These are phyloP conservation scores for Cottus gobio DNA, from an alignment of 2,113 vertebrate genomes.

Conservation along the genomic window DNA sequence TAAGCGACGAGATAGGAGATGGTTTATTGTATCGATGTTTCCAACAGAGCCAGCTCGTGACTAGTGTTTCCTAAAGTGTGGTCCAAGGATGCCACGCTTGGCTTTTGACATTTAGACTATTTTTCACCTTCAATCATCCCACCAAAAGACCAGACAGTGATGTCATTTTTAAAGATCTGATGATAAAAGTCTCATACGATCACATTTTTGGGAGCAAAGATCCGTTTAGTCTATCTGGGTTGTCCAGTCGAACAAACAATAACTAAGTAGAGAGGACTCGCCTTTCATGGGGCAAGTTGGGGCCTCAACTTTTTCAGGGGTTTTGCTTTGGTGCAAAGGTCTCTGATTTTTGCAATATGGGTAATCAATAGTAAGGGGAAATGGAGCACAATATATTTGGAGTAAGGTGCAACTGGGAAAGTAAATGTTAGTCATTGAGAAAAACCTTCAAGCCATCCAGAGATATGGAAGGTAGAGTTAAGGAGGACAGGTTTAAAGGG, in stretches of 20 bases:
- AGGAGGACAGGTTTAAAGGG: constrained; percentile 24
- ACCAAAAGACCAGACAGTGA: neutral
- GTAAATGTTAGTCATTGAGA: constrained; percentile 45
- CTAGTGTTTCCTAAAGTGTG: neutral
- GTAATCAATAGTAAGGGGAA: neutral
- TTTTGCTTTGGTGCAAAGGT: neutral
- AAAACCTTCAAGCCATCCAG: constrained; percentile 44
- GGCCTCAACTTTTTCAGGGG: neutral
- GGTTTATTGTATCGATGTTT: too few relatives aligned
- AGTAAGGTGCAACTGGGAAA: constrained; percentile 18
- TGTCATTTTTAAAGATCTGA: neutral
- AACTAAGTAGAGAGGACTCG: neutral
- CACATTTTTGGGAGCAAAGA: neutral
- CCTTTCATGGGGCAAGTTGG: neutral
- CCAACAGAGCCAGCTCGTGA: neutral
- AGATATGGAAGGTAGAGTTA: constrained; percentile 30
- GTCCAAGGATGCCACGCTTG: neutral
- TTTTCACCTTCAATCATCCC: neutral
- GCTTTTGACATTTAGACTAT: neutral
- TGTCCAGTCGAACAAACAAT: neutral
- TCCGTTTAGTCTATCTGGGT: too few relatives aligned
- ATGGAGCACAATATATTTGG: constrained; percentile 22
- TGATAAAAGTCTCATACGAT: neutral
- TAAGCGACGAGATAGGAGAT: too few relatives aligned
- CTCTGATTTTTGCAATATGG: constrained; percentile 3